Evolutionary conservation across 2,797 vertebrate species (phyloP).

Genomic region (Tauraco hartlaubi): DNA sequence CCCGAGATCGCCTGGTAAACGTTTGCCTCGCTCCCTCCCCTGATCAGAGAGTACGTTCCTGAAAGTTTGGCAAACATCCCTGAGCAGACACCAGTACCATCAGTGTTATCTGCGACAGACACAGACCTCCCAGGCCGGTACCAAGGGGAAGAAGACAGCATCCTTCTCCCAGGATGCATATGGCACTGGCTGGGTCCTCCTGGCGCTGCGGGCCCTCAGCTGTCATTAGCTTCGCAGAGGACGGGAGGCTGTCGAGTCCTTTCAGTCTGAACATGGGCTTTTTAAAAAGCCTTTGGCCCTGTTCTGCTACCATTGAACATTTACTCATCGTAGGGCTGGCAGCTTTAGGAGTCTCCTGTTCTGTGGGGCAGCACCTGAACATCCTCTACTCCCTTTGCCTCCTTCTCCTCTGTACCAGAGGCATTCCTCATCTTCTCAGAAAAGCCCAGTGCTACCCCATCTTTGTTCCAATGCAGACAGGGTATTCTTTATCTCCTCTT

Average conservation of each 20-base stretch:
- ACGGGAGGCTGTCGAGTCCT: background rate
- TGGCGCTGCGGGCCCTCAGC: rapidly evolving
- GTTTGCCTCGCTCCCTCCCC: background rate
- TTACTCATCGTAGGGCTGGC: background rate
- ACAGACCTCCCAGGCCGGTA: background rate
- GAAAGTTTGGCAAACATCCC: background rate
- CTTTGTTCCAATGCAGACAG: background rate
- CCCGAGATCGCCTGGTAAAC: rapidly evolving
- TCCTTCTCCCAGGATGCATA: background rate
- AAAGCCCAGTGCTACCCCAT: background rate
- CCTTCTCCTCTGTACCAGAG: background rate
- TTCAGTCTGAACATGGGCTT: background rate
- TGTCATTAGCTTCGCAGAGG: background rate
- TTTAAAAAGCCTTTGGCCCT: background rate
- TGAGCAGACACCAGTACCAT: background rate
- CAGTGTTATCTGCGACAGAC: background rate
- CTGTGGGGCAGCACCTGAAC: background rate
- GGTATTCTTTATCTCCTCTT: background rate
- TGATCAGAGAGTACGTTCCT: background rate
- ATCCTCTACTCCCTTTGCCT: background rate
- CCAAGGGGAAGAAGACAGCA: background rate
- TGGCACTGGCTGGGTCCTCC: background rate
- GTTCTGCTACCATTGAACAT: background rate
- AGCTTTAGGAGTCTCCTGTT: background rate
- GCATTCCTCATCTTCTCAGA: background rate